These are phyloP conservation scores for Cosmia trapezina DNA, from an alignment of 2,888 invertebrate species.

Conservation along the genomic window DNA sequence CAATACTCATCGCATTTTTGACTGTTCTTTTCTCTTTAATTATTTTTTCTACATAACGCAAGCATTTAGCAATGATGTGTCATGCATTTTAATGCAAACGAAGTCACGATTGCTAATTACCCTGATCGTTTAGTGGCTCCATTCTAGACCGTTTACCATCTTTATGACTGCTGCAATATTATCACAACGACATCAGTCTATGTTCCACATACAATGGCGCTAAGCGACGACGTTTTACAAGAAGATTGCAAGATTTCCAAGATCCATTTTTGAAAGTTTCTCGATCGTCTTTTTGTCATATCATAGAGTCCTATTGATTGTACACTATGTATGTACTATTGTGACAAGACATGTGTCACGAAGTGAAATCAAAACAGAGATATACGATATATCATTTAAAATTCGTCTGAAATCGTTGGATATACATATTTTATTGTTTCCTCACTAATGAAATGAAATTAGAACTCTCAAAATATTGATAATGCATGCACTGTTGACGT, in stretches of 20 bases:
- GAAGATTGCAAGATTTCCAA: not conserved
- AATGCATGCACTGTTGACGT: not conserved
- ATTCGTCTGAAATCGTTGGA: not conserved
- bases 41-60: not conserved
- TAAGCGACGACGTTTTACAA: not conserved
- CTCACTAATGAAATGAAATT: not conserved
- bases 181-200: not conserved
- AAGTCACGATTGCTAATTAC: constrained; percentile 42
- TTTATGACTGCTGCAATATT: constrained; percentile 30
- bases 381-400: not conserved
- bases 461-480: not conserved
- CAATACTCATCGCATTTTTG: not conserved
- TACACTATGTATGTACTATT: not conserved
- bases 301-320: too few species aligned
- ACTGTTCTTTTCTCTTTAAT: constrained; percentile 1
- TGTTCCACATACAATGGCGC: not conserved
- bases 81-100: constrained; percentile 48
- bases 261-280: not conserved
- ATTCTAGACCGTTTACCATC: constrained; percentile 42
- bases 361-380: not conserved
- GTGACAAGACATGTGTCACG: not conserved
- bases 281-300: too few species aligned
- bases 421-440: not conserved
- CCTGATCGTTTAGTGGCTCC: constrained; percentile 36
- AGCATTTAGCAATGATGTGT: constrained; percentile 29